These are phyloP conservation scores for Lasioglossum figueresi DNA, from an alignment of 2,888 invertebrate genomes.

Conservation along the genomic window DNA sequence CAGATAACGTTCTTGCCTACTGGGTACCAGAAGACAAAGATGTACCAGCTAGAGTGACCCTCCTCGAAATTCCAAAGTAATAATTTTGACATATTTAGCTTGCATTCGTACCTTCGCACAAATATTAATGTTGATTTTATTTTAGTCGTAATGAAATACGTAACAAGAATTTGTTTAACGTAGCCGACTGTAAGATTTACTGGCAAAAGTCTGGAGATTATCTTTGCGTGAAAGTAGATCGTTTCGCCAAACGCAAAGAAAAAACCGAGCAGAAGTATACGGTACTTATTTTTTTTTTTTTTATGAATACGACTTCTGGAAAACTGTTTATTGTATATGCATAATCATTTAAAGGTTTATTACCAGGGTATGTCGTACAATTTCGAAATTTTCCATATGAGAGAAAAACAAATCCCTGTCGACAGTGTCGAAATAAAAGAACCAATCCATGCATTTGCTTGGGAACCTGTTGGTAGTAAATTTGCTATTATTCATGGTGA, in stretches of 20 bases:
- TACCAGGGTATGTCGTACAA: slow-evolving; percentile 95
- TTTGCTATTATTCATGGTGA: slow-evolving; percentile 99
- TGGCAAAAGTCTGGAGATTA: slow-evolving; percentile 99
- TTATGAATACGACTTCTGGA: neutral
- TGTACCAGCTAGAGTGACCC: slow-evolving; percentile 96
- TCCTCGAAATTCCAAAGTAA: slow-evolving; percentile 94
- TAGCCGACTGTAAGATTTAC: slow-evolving; percentile 98
- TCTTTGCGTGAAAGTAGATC: slow-evolving; percentile 97
- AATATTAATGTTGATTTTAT: slow-evolving; percentile 26
- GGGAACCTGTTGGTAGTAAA: slow-evolving; percentile 98
- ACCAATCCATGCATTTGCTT: slow-evolving; percentile 96
- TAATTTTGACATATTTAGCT: neutral
- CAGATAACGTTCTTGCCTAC: slow-evolving; percentile 97
- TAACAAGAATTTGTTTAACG: slow-evolving; percentile 98
- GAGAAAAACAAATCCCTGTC: slow-evolving; percentile 98
- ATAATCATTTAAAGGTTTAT: slow-evolving; percentile 36
- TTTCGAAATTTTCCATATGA: slow-evolving; percentile 99
- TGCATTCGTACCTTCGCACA: neutral
- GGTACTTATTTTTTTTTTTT: slow-evolving; percentile 81
- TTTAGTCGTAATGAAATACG: slow-evolving; percentile 91
- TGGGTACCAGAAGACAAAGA: slow-evolving; percentile 99
- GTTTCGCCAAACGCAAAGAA: slow-evolving; percentile 96
- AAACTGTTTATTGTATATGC: neutral
- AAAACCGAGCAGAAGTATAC: slow-evolving; percentile 97
- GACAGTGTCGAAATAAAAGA: slow-evolving; percentile 98